Evolutionary conservation across 2,888 invertebrate genomes (phyloP).

Genomic region (Eremobia ochroleuca): DNA sequence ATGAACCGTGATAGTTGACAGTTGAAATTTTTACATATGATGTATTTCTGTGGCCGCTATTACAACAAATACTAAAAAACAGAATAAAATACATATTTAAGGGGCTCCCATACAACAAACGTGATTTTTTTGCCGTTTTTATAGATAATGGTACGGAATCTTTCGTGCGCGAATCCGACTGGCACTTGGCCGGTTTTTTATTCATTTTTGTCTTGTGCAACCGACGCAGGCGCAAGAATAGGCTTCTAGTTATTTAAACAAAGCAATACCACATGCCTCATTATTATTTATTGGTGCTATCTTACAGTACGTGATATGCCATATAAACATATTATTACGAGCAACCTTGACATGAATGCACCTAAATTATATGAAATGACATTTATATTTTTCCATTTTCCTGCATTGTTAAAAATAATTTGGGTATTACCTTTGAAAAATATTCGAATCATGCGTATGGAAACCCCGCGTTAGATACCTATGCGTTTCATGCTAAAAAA

Average conservation of each 20-base stretch:
- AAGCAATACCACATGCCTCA: slow-evolving; percentile 58
- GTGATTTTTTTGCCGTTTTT: too few relatives aligned
- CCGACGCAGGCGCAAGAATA: slow-evolving; percentile 33
- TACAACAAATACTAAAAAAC: too few relatives aligned
- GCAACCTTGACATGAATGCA: slow-evolving; percentile 54
- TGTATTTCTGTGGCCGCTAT: too few relatives aligned
- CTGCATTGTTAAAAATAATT: slow-evolving; percentile 36
- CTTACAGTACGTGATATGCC: slow-evolving; percentile 68
- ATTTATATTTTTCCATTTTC: slow-evolving; percentile 17
- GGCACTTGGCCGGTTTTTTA: too few relatives aligned
- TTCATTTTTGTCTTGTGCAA: slow-evolving; percentile 30
- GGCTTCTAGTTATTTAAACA: slow-evolving; percentile 52
- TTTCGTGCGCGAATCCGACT: too few relatives aligned
- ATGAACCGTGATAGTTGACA: too few relatives aligned
- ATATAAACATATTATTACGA: slow-evolving; percentile 42
- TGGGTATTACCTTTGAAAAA: background rate
- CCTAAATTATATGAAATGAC: slow-evolving; percentile 17
- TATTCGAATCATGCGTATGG: slow-evolving; percentile 1
- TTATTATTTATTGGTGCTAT: slow-evolving; percentile 67
- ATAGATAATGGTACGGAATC: too few relatives aligned
- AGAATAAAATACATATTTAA: too few relatives aligned
- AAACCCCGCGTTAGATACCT: background rate
- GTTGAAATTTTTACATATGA: too few relatives aligned
- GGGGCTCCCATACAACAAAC: too few relatives aligned
- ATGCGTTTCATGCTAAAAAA: background rate